A percentile compares a stretch with the other conserved stretches of the same genome.
Conservation (phyloP, 2,113 vertebrate genomes). For the Phainopepla nitens region DNA sequence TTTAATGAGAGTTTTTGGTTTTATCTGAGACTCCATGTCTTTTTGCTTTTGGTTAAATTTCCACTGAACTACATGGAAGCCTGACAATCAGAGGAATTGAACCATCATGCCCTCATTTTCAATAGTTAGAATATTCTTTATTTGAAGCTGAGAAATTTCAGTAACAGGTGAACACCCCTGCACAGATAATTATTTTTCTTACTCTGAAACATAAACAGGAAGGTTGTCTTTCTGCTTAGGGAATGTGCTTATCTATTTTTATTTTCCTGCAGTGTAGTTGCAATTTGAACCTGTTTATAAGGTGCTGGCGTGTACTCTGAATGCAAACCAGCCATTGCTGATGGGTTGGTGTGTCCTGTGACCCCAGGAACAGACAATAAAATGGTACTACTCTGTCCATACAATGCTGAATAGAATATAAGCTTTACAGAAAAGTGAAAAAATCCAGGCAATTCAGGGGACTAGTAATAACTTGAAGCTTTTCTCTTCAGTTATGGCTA, state of each 20-base stretch:
- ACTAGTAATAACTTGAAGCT: background rate
- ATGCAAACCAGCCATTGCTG: background rate
- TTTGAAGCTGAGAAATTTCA: background rate
- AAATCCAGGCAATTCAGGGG: background rate
- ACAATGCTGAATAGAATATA: background rate
- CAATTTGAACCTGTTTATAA: background rate
- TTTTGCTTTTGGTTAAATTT: conserved; percentile 7
- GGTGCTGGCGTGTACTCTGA: background rate
- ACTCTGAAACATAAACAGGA: background rate
- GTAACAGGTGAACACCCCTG: background rate
- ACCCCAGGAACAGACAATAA: background rate
- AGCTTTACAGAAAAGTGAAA: background rate
- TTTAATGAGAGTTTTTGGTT: background rate
- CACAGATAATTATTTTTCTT: background rate
- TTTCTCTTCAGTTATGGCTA: background rate
- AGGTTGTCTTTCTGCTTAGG: background rate
- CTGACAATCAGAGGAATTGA: background rate
- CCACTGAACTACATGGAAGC: background rate
- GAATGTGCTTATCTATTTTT: background rate
- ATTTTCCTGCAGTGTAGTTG: background rate
- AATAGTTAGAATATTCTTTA: background rate
- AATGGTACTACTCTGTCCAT: background rate
- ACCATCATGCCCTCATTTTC: background rate
- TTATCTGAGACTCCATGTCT: background rate
- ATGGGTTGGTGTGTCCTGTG: background rate